Conservation (phyloP, 2,113 vertebrate genomes). For the Speoplatyrhinus poulsoni region DNA sequence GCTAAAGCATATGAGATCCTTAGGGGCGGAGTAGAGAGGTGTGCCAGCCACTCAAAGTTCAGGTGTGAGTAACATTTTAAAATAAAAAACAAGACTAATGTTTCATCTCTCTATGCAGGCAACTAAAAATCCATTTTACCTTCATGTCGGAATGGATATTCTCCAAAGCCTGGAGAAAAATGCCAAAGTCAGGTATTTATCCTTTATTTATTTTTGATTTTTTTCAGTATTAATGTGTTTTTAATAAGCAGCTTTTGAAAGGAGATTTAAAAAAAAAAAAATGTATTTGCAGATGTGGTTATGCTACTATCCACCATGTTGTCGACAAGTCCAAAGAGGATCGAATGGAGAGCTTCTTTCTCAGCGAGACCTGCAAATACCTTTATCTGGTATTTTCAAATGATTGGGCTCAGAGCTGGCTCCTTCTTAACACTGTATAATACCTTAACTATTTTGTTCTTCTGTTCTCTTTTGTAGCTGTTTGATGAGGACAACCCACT, state of each 20-base stretch:
- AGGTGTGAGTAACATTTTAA: too few species aligned
- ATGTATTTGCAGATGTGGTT: conserved; percentile 85
- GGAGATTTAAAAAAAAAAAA: neutral
- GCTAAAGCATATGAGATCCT: neutral
- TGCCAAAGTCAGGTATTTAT: conserved; percentile 90
- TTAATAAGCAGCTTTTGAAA: neutral
- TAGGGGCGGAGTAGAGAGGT: too few species aligned
- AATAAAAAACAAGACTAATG: too few species aligned
- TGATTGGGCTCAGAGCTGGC: too few species aligned
- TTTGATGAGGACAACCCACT: conserved; percentile 98
- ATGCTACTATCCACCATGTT: conserved; percentile 95
- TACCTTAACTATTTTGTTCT: neutral
- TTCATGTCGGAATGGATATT: conserved; percentile 98
- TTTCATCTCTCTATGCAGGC: conserved; percentile 75
- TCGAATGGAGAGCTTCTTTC: conserved; percentile 99
- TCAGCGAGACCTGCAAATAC: conserved; percentile 99
- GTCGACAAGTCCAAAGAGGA: conserved; percentile 98
- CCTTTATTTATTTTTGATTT: neutral
- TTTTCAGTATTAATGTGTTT: neutral
- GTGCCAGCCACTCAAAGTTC: too few species aligned
- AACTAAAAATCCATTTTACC: conserved; percentile 98
- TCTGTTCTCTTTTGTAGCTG: conserved; percentile 70
- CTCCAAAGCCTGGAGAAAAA: conserved; percentile 96
- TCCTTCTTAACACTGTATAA: neutral
- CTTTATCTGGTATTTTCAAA: conserved; percentile 84